Evolutionary conservation across 2,113 vertebrate genomes (phyloP).

Genomic region (Nibea coibor): DNA sequence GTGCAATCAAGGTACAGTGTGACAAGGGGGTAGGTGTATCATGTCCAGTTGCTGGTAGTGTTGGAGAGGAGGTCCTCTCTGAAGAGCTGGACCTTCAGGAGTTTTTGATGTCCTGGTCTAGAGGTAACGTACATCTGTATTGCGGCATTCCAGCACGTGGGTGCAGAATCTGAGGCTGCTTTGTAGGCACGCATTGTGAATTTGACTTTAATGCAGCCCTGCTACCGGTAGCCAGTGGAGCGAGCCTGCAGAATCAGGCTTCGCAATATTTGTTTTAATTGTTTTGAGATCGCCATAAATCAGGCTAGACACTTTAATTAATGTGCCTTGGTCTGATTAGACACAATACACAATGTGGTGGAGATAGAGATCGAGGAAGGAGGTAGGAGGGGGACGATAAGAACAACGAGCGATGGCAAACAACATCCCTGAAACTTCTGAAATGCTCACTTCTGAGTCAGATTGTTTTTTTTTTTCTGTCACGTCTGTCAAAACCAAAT

Average conservation of each 20-base stretch:
- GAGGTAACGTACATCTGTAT: too few relatives aligned
- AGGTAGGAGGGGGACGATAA: neutral
- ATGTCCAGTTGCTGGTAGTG: too few relatives aligned
- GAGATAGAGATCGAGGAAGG: neutral
- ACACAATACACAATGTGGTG: neutral
- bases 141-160: too few relatives aligned
- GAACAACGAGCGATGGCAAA: neutral
- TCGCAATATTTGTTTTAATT: neutral
- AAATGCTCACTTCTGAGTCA: neutral
- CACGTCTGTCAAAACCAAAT: neutral
- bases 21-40: too few relatives aligned
- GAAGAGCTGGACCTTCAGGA: too few relatives aligned
- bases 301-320: neutral
- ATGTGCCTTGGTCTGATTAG: neutral
- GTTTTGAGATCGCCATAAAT: neutral
- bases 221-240: too few relatives aligned
- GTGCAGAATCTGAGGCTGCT: too few relatives aligned
- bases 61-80: too few relatives aligned
- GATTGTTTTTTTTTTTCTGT: neutral
- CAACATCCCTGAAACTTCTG: neutral
- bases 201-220: too few relatives aligned
- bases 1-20: too few relatives aligned
- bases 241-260: neutral
- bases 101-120: too few relatives aligned
- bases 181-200: too few relatives aligned